phyloP scores from a whole-genome alignment of 2,888 invertebrate genomes.

The Synanthedon andrenaeformis region DNA sequence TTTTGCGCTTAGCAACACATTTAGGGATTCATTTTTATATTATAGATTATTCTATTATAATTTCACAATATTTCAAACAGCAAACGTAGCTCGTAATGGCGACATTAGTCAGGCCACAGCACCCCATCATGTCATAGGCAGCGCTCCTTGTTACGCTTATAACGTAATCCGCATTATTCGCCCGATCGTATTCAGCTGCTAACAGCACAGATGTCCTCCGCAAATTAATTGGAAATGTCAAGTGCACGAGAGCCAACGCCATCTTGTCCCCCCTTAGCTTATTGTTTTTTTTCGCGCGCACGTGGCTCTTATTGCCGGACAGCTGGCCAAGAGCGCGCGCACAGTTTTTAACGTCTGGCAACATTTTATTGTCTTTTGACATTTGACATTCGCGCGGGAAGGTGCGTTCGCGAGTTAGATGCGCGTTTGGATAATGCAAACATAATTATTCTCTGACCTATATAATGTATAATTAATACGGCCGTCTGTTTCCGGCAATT shows the following conservation, averaged over 20 bases:
- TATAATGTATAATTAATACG: conserved; percentile 51
- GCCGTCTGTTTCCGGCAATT: conserved; percentile 52
- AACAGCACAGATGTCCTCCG: conserved; percentile 64
- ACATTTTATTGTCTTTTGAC: conserved; percentile 27
- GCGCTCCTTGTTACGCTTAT: conserved; percentile 24
- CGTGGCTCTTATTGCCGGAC: conserved; percentile 58
- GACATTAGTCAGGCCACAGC: not conserved
- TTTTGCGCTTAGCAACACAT: too few species aligned
- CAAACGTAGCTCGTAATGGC: not conserved
- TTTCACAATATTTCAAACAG: too few species aligned
- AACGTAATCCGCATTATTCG: conserved; percentile 52
- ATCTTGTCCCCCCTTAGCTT: conserved; percentile 46
- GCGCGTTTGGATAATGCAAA: conserved; percentile 40
- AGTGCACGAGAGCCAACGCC: conserved; percentile 56
- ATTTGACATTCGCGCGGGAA: conserved; percentile 36
- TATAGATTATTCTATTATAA: too few species aligned
- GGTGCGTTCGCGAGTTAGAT: conserved; percentile 33
- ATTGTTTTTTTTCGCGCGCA: conserved; percentile 54
- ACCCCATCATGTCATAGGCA: conserved; percentile 16
- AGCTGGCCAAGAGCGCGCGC: conserved; percentile 50
- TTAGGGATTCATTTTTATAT: too few species aligned
- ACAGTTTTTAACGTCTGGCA: conserved; percentile 36
- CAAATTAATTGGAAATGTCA: conserved; percentile 71
- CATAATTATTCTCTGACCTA: conserved; percentile 43
- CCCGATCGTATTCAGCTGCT: conserved; percentile 58